phyloP scores from a whole-genome alignment of 37 sponge, comb jelly and placozoan genomes.

The Chondrosia reniformis region DNA sequence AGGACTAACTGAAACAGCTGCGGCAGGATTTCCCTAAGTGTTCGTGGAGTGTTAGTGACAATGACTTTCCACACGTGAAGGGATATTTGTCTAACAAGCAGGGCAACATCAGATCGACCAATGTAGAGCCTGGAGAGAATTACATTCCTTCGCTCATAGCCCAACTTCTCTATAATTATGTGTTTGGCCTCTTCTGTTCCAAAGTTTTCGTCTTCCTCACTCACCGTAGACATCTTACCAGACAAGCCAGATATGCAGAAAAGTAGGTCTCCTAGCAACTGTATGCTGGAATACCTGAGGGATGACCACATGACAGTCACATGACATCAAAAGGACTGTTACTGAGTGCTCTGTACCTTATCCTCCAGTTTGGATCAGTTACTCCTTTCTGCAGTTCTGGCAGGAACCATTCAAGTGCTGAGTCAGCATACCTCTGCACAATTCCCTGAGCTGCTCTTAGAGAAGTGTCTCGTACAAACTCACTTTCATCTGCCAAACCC shows the following conservation, averaged over 20 bases:
- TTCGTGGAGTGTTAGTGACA: constrained; percentile 90
- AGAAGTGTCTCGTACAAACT: constrained; percentile 91
- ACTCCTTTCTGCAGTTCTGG: constrained; percentile 85
- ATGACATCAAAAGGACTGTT: not conserved
- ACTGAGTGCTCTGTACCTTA: constrained; percentile 48
- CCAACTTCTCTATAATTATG: constrained; percentile 66
- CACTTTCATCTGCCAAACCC: constrained; percentile 96
- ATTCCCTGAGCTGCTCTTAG: constrained; percentile 85
- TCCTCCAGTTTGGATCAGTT: constrained; percentile 95
- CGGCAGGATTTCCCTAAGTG: constrained; percentile 94
- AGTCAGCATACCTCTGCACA: constrained; percentile 83
- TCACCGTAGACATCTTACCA: constrained; percentile 97
- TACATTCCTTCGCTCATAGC: constrained; percentile 77
- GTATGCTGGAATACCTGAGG: constrained; percentile 71
- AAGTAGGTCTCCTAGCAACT: constrained; percentile 94
- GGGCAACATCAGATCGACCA: constrained; percentile 94
- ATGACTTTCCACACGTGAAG: constrained; percentile 99
- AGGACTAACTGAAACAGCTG: constrained; percentile 79
- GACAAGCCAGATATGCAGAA: constrained; percentile 89
- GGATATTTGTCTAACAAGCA: constrained; percentile 90
- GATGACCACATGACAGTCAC: not conserved
- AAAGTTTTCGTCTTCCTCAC: constrained; percentile 96
- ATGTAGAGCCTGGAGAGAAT: constrained; percentile 98
- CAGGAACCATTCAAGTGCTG: constrained; percentile 85
- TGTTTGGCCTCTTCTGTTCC: constrained; percentile 84